Base-by-base conservation (phyloP, 2,113 vertebrate genomes). In the Amblyopsis rosae region DNA sequence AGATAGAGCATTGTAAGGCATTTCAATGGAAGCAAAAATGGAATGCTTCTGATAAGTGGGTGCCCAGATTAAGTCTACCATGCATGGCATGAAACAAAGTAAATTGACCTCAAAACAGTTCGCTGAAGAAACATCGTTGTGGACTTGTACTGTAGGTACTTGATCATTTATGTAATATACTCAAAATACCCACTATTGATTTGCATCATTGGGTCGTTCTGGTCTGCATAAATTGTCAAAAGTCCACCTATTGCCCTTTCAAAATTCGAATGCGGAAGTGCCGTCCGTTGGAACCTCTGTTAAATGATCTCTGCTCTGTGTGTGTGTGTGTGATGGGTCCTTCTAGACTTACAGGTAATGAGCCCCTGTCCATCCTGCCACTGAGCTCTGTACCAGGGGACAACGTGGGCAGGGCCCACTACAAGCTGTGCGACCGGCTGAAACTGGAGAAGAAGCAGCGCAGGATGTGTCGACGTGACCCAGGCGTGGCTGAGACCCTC, bases 381-480 rank as follows among this genome's bases (percentile, higher is more conserved):
- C 93, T 98, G 92, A 98, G 93, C 69, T 92, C 94, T 75, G 94
- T 96, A 86, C 90, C 95, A 5, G 97, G 97, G 91, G 95, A 96
- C 85, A 92, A 91, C 0, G 91, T 92, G 1, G 89, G 91, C 76
- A 95, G 95, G 88, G 94, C 95, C 0, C 97, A 98, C 89, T 98
- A 93, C 92, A 99, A 99, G 90, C 94, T 98, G 84, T 99, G 98
- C 4, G 98, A 99, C 91, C 93, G 95, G 67, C 95, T 99, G 87
- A 99, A 99, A 91, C 92, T 99, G 90, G 96, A 99, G 85, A 95
- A 96, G 89, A 99, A 99, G 82, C 98, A 99, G 84, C 93, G 96
- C 3, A 92, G 97, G 78, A 98, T 99, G 97, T 99, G 98, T 88
- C 92, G 97, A 74, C 89, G 98, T 58, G 98, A 99, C 90, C 98